Evolutionary conservation across 2,113 vertebrate genomes (phyloP).

Genomic region (Cheilinus undulatus): DNA sequence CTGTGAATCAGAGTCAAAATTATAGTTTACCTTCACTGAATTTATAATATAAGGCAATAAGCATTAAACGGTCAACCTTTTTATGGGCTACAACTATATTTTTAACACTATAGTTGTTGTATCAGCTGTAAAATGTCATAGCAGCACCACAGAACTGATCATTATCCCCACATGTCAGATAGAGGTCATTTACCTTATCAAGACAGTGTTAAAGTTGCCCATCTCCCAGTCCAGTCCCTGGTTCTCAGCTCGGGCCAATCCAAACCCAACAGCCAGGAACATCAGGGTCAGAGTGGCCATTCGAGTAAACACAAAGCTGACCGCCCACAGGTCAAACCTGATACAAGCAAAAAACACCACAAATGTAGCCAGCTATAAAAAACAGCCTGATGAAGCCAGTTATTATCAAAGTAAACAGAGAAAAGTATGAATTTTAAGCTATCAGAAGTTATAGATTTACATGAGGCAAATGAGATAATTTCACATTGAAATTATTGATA

Average conservation of each 20-base stretch:
- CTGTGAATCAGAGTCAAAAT: background rate
- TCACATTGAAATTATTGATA: no score
- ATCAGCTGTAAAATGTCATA: constrained; percentile 27
- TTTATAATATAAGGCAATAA: constrained; percentile 1
- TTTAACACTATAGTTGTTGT: background rate
- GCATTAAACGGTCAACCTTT: background rate
- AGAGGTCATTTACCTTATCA: constrained; percentile 87
- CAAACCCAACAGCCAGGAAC: constrained; percentile 94
- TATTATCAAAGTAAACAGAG: no score
- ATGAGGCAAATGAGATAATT: no score
- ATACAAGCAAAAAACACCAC: constrained; percentile 15
- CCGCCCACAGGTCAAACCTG: constrained; percentile 95
- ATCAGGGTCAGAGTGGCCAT: constrained; percentile 94
- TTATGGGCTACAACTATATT: background rate
- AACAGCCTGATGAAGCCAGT: no score
- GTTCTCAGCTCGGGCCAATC: constrained; percentile 90
- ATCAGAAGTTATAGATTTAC: no score
- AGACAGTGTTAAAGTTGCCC: constrained; percentile 93
- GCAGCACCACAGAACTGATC: constrained; percentile 7
- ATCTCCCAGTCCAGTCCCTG: constrained; percentile 89
- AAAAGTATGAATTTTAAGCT: no score
- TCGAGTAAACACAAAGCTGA: constrained; percentile 91
- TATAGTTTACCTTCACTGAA: background rate
- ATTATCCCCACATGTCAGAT: constrained; percentile 11
- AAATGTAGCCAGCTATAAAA: no score